A percentile compares a stretch with the other conserved stretches of the same genome.
phyloP scores from a whole-genome alignment of 2,888 invertebrate genomes.

The Sminthurinus aureus region DNA sequence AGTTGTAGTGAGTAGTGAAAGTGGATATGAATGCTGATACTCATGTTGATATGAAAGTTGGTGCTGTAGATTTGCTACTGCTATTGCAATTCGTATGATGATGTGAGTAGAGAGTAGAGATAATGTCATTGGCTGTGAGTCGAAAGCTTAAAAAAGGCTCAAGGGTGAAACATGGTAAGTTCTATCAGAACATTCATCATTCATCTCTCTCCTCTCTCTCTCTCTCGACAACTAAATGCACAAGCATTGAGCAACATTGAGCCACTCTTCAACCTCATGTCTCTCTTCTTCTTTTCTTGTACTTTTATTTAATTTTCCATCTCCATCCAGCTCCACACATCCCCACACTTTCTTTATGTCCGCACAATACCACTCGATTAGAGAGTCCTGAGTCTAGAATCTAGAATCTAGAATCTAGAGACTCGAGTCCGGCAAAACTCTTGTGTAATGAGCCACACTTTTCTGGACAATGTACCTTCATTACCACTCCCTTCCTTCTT shows the following conservation, averaged over 20 bases:
- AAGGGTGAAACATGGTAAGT: constrained; percentile 34
- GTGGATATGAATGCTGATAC: background rate
- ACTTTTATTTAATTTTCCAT: too few relatives aligned
- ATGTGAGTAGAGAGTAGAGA: constrained; percentile 32
- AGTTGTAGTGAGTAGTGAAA: background rate
- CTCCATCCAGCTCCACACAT: too few relatives aligned
- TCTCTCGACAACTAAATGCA: too few relatives aligned
- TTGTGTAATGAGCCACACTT: constrained; percentile 23
- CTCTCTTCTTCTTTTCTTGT: constrained; percentile 1
- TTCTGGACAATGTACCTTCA: constrained; percentile 32
- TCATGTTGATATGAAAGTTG: background rate
- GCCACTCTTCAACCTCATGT: too few relatives aligned
- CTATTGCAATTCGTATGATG: constrained; percentile 26
- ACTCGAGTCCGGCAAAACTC: background rate
- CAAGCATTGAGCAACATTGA: too few relatives aligned
- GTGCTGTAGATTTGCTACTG: constrained; percentile 26
- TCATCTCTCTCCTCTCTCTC: constrained; percentile 27
- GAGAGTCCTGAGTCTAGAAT: too few relatives aligned
- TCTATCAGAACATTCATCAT: constrained; percentile 31
- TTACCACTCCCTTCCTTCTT: too few relatives aligned
- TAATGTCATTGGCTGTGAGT: constrained; percentile 37
- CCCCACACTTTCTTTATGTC: background rate
- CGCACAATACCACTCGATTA: constrained; percentile 21
- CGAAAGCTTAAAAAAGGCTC: constrained; percentile 36
- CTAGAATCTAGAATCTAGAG: too few relatives aligned